Evolutionary conservation across 1,140 invertebrate species (phyloP), one percentile per base, ranked within the genome.

Genomic region (Onthophagus taurus): DNA sequence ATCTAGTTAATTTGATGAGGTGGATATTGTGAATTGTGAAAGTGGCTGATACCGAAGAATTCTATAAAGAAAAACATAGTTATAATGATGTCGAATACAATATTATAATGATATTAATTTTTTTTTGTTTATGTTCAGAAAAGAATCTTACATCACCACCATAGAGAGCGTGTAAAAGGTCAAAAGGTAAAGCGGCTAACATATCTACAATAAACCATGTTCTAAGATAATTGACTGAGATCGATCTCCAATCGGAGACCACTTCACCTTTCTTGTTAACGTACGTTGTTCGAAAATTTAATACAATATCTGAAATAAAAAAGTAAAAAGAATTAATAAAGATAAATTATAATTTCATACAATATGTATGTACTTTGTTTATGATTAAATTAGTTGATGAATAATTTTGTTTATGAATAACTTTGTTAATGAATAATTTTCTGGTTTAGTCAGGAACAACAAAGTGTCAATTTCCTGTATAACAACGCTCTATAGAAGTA

Each of bases 191-290:
- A 30, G 92, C 93, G 11, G 93, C 91, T 54, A 97, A 75, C 33
- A 97, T 75, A 68, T 98, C 94, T 44, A 97, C 85, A 24, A 94
- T 71, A 66, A 97, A 97, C 91, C 93, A 96, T 44, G 87, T 85
- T 65, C 85, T 88, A 54, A 97, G 75, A 69, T 98, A 98, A 74
- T 90, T 87, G 50, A 87, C 69, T 16, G 87, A 86, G 61, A 94
- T 93, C 53, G 78, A 75, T 65, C 81, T 85, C 31, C 85, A 85
- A 62, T 93, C 85, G 30, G 90, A 94, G 21, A 99, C 93, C 6
- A 99, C 93, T 72, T 99, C 95, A 44, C 97, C 95, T 69, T 99
- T 98, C 59, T 87, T 86, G 68, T 91, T 98, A 34, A 99, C 94
- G 67, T 92, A 99, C 14, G 96, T 98, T 42, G 96, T 99, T 42